Evolutionary conservation across 2,888 invertebrate genomes (phyloP), one percentile per base, ranked within the genome.

Genomic region (Folsomia manolachei): DNA sequence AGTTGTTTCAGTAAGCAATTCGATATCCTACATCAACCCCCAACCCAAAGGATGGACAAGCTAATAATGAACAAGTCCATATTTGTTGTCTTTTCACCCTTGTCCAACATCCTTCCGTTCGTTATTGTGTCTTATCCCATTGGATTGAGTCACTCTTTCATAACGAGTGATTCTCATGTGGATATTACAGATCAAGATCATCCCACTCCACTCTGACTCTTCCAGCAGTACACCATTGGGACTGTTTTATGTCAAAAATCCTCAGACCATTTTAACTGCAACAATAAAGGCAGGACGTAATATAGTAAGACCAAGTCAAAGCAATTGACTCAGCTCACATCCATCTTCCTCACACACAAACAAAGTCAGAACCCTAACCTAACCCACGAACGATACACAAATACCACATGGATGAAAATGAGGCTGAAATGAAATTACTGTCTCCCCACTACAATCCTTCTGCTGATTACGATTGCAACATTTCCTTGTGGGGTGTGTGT

Each of bases 251-350:
- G 65, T 66, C 65, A 66, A n/a, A 39, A 19, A 66, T 63, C 63
- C 63, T 4, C 56, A 56, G 19, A 56, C n/a, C 56, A 56, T 19
- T 56, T 56, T 56, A 56, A 56, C 56, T 56, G 56, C 27, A 27
- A 63, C 63, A 63, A 63, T 66, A 66, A 66, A 66, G n/a, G n/a
- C n/a, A n/a, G 65, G 52, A 11, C 52, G 4, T 9, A 63, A 63
- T 63, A n/a, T 21, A 26, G 27, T n/a, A n/a, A n/a, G n/a, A n/a
- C n/a, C n/a, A n/a, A n/a, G n/a, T 52, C 65, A 66, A 66, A 66
- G 21, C 65, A 66, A 66, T 66, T 66, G 65, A 66, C 65, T 66
- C 65, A 51, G 23, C 19, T n/a, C 39, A 66, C 65, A 66, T 66
- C 52, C 65, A 66, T 66, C 65, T 66, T 66, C 23, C 51, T 52